Evolutionary conservation across 2,113 vertebrate species (phyloP), one percentile per base, ranked within the genome.

Genomic region (Urocynchramus pylzowi): DNA sequence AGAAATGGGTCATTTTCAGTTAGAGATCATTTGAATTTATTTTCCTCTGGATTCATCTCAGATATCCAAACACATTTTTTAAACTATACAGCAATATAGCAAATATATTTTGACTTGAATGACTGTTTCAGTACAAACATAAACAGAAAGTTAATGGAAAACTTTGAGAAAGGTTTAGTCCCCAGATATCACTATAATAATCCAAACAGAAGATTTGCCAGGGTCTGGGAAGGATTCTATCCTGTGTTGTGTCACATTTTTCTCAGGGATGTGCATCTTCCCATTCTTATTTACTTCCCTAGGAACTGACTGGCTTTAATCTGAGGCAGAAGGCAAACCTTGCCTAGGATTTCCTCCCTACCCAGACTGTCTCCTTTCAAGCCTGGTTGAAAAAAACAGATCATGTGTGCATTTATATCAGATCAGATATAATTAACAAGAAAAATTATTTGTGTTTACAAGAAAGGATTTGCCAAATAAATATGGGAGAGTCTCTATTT

Each of bases 1-100:
- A 91, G 67, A 97, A 96, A 71, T 31, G 16, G 96, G 77, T 96
- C 97, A 96, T 97, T 98, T 98, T 97, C 95, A 95, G 63, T 68
- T 80, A 81, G 63, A 89, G 42, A 59, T 70, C 61, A 80, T 41
- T 44, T 76, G 16, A 75, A 74, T 73, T 82, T 77, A 64, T 59
- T 85, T 73, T 71, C 63, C 67, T 67, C 77, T 77, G 83, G 64
- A 65, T 88, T 79, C 2, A 56, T 82, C 50, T 59, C 84, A 95
- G 90, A 68, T 80, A 79, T 28, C 23, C 50, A 50, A 82, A 77
- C 27, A 42, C 13, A 4, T 49, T 67, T 70, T 76, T 86, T 13
- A 20, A 19, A 69, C 59, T 75, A 27, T 23, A 83, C 6, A 65
- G 35, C 19, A 53, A 35, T 45, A 68, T 1, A 67, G 14, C 7